phyloP scores from a whole-genome alignment of 2,113 vertebrate species.

The Pelecanoides urinatrix region DNA sequence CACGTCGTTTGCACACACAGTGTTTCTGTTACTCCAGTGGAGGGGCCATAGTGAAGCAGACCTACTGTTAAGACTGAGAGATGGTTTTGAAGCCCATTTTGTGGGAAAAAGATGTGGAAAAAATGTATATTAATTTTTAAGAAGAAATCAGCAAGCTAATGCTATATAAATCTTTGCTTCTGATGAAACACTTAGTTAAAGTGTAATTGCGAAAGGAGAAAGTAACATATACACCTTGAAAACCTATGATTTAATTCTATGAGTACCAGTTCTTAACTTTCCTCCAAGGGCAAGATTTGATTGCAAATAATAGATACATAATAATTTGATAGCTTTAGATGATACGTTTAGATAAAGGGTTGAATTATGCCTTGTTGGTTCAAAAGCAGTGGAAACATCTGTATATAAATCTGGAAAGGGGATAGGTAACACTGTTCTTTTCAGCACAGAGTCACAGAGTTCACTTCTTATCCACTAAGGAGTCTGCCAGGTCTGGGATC shows the following conservation, averaged over 20 bases:
- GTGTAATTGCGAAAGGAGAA: not conserved
- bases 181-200: not conserved
- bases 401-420: not conserved
- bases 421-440: not conserved
- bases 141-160: not conserved
- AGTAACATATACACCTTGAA: not conserved
- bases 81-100: not conserved
- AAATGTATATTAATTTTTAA: not conserved
- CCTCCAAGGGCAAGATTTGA: not conserved
- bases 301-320: not conserved
- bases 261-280: not conserved
- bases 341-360: not conserved
- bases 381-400: not conserved
- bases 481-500: not conserved
- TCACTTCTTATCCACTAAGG: not conserved
- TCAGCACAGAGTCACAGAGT: not conserved
- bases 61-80: not conserved
- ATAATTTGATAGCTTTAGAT: not conserved
- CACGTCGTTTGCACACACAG: not conserved
- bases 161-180: not conserved
- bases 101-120: not conserved
- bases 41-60: not conserved
- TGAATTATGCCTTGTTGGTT: not conserved
- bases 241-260: not conserved
- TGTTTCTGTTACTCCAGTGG: not conserved